These are phyloP conservation scores for Vimba vimba DNA, from an alignment of 2,113 vertebrate species.

Conservation along the genomic window DNA sequence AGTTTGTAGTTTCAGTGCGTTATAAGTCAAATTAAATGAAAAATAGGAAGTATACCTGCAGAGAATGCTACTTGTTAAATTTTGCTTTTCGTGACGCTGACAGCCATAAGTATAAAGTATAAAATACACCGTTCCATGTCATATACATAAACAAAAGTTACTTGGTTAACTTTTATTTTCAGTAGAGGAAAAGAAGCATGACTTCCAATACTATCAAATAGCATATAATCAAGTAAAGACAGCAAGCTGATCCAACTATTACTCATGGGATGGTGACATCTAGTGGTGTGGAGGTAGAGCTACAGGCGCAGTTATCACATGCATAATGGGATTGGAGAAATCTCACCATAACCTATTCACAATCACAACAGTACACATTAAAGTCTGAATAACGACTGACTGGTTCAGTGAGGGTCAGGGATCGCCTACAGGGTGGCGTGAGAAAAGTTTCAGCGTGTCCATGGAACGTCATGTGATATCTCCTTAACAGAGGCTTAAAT, in stretches of 20 bases:
- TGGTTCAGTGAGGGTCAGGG: background rate
- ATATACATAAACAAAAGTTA: background rate
- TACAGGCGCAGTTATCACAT: background rate
- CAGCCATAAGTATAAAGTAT: background rate
- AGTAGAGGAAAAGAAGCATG: background rate
- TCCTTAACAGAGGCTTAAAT: conserved; percentile 6
- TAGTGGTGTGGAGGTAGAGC: background rate
- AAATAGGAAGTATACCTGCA: background rate
- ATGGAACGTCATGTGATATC: background rate
- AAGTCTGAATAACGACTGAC: background rate
- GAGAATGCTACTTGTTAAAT: background rate
- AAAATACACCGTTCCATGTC: background rate
- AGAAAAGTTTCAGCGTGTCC: background rate
- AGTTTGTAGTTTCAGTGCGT: too few species aligned
- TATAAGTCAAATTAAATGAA: too few species aligned
- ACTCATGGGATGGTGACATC: background rate
- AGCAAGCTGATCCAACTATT: background rate
- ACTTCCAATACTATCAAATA: background rate
- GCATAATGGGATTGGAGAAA: background rate
- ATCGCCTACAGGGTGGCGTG: conserved; percentile 7
- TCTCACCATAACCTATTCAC: background rate
- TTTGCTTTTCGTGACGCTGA: background rate
- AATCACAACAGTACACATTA: background rate
- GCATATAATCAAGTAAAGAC: background rate
- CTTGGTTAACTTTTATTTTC: background rate